Percentiles rank a stretch among this genome's conserved stretches.
These are phyloP conservation scores for Tachina lurida DNA, from an alignment of 2,888 invertebrate genomes.

Conservation along the genomic window DNA sequence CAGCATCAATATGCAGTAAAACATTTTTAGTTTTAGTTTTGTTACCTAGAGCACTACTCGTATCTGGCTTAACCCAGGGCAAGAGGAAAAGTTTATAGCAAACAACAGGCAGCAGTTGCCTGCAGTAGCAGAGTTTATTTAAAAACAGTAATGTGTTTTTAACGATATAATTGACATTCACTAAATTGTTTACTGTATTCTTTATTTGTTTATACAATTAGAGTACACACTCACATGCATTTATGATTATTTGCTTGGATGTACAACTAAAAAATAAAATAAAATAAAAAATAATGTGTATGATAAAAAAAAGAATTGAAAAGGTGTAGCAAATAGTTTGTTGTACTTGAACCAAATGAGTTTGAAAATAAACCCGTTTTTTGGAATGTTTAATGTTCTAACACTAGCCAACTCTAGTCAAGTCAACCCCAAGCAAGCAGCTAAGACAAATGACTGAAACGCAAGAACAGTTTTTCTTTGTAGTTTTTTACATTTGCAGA, in stretches of 20 bases:
- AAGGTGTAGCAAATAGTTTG: slow-evolving; percentile 65
- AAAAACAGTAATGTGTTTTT: slow-evolving; percentile 17
- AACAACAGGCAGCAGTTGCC: not conserved
- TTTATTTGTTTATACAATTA: slow-evolving; percentile 50
- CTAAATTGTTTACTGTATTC: not conserved
- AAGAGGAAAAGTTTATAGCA: not conserved
- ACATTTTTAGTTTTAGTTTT: slow-evolving; percentile 25
- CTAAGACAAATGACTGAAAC: slow-evolving; percentile 34
- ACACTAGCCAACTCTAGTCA: slow-evolving; percentile 13
- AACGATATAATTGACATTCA: slow-evolving; percentile 55
- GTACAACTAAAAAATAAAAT: slow-evolving; percentile 9
- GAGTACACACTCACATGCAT: slow-evolving; percentile 3
- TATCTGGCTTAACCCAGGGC: not conserved
- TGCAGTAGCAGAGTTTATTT: slow-evolving; percentile 25
- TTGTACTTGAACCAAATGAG: slow-evolving; percentile 63
- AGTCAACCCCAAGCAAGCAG: slow-evolving; percentile 16
- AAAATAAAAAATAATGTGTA: not conserved
- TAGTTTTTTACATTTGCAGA: slow-evolving; percentile 12
- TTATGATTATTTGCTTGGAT: slow-evolving; percentile 18
- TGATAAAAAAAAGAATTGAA: slow-evolving; percentile 19
- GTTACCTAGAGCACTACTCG: not conserved
- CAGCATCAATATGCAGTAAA: slow-evolving; percentile 28
- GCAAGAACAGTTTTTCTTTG: slow-evolving; percentile 53
- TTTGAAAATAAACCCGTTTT: slow-evolving; percentile 57
- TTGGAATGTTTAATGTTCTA: slow-evolving; percentile 61